A percentile compares a stretch with the other conserved stretches of the same genome.
Evolutionary conservation across 2,797 vertebrate species (phyloP).

Genomic region (Dermochelys coriacea): DNA sequence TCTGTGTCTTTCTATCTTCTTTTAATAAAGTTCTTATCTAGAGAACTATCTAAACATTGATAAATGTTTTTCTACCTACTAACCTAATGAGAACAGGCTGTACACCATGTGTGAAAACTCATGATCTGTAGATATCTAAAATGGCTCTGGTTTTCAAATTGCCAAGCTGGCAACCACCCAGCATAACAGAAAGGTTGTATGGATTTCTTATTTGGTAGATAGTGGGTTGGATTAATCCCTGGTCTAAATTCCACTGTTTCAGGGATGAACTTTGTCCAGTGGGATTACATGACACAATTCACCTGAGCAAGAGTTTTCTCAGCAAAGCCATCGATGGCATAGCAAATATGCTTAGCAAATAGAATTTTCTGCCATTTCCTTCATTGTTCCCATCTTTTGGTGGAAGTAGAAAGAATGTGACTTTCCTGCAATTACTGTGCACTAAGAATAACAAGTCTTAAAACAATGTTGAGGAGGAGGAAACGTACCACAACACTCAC

Average conservation of each 20-base stretch:
- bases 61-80: not conserved
- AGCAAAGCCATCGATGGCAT: accelerated
- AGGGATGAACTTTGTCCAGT: not conserved
- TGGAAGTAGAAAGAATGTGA: not conserved
- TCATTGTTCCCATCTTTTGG: not conserved
- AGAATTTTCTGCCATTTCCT: not conserved
- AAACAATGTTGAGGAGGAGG: not conserved
- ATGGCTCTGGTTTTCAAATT: not conserved
- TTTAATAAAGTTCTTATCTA: not conserved
- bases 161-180: not conserved
- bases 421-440: not conserved
- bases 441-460: not conserved
- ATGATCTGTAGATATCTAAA: not conserved
- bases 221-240: accelerated
- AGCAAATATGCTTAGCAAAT: not conserved
- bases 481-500: not conserved
- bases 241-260: not conserved
- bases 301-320: not conserved
- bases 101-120: not conserved
- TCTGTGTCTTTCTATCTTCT: not conserved
- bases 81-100: accelerated
- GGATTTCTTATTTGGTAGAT: accelerated
- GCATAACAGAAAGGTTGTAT: accelerated
- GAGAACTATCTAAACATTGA: not conserved
- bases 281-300: not conserved